Base-by-base conservation (phyloP, 2,113 vertebrate genomes). In the Catharus bicknelli region DNA sequence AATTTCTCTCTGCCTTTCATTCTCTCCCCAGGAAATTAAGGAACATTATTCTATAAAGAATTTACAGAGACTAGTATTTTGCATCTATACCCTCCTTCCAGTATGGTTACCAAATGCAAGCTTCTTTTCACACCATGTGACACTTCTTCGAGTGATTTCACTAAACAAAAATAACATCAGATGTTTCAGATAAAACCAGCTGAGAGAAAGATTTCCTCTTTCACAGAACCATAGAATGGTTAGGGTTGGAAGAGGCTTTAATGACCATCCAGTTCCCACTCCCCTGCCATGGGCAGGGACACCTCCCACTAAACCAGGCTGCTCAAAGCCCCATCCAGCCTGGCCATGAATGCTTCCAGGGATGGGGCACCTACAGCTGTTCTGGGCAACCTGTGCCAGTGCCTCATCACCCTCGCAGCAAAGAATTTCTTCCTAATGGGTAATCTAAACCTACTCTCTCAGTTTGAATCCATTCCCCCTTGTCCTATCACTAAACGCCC, bases 181-280 rank as follows among this genome's bases (percentile, higher is more conserved):
- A 43, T 36, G 7, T 63, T 88, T 67, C 55, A 86, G 57, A 83
- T 30, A 67, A 74, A 90, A 88, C 4, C 21, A 86, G 16, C 10
- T 40, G 53, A 83, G 69, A 50, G n/a, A 59, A 93, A 81, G 22
- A 54, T 47, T 59, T 94, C 40, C n/a, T 74, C 23, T 89, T 75
- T 75, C 54, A 61, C 42, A 42, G 47, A 54, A 30, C 25, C 17
- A 27, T 16, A 19, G 34, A 42, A 83, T 19, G 20, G 29, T 34
- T 61, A 75, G 62, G 11, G 11, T 67, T 68, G 61, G n/a, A 75
- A 53, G 13, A 30, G 11, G 53, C 19, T 11, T 54, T 67, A 61
- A 75, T 53, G 38, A 59, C 13, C 16, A 30, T 12, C 29, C 62
- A 45, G 20, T 40, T 74, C 16, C 23, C 30, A 40, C 1, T 0